These are phyloP conservation scores for Zelleria hepariella DNA, from an alignment of 2,888 invertebrate species.

Conservation along the genomic window DNA sequence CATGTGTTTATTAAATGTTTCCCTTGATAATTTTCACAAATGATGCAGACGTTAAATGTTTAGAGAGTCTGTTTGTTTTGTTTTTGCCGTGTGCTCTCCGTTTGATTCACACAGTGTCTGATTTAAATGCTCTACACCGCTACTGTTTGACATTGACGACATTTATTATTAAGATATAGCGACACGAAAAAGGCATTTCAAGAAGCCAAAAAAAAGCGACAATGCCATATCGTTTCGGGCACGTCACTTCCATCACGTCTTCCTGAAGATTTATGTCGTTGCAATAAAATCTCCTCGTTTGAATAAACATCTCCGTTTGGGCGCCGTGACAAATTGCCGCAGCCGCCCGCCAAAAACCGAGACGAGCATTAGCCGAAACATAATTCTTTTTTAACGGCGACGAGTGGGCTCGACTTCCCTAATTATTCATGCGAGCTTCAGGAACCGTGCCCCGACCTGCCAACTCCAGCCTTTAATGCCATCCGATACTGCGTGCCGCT, in stretches of 20 bases:
- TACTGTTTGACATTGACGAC: not conserved
- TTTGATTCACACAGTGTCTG: not conserved
- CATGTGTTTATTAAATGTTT: constrained; percentile 28
- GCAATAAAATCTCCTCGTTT: constrained; percentile 67
- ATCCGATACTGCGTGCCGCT: not conserved
- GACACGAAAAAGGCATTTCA: constrained; percentile 9
- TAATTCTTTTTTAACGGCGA: constrained; percentile 54
- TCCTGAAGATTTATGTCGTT: constrained; percentile 59
- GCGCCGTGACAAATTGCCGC: constrained; percentile 60
- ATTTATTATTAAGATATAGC: not conserved
- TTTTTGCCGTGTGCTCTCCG: not conserved
- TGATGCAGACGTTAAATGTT: not conserved
- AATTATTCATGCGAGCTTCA: constrained; percentile 48
- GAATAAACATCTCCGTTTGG: constrained; percentile 61
- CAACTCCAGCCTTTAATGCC: not conserved
- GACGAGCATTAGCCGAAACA: constrained; percentile 56
- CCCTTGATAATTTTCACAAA: constrained; percentile 5
- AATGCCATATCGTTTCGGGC: constrained; percentile 44
- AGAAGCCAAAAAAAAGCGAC: constrained; percentile 27
- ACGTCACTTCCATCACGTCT: constrained; percentile 53
- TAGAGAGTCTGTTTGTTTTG: not conserved
- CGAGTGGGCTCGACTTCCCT: constrained; percentile 40
- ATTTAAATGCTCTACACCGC: not conserved
- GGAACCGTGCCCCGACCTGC: not conserved
- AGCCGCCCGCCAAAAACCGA: constrained; percentile 52